These are phyloP conservation scores for Eupleurogrammus muticus DNA, from an alignment of 2,797 vertebrate species.

Conservation along the genomic window DNA sequence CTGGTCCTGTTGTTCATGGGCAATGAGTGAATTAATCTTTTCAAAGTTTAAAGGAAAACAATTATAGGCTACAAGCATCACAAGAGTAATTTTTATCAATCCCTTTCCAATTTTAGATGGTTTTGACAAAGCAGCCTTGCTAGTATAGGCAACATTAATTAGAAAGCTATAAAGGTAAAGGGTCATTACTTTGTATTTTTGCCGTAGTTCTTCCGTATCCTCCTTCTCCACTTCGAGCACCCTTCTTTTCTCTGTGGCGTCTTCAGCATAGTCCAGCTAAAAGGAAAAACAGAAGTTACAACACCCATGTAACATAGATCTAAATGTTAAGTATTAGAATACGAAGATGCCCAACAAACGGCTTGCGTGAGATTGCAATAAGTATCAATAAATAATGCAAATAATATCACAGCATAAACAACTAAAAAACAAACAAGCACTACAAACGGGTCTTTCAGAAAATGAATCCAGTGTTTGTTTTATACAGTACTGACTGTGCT, in stretches of 20 bases:
- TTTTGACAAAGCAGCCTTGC: neutral
- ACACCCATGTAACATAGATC: neutral
- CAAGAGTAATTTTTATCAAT: neutral
- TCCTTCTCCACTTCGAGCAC: slow-evolving; percentile 98
- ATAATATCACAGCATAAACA: neutral
- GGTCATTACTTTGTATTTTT: slow-evolving; percentile 94
- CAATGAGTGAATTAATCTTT: slow-evolving; percentile 1
- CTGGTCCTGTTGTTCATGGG: slow-evolving; percentile 87
- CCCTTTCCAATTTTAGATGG: neutral
- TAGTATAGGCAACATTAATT: neutral
- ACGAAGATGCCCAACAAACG: no score
- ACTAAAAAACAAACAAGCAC: no score
- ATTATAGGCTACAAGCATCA: neutral
- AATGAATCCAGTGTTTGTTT: slow-evolving; percentile 1
- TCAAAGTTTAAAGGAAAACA: neutral
- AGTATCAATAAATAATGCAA: neutral
- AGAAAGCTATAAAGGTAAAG: neutral
- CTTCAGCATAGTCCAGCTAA: slow-evolving; percentile 97
- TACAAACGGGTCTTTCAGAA: neutral
- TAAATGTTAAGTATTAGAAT: no score
- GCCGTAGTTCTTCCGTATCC: slow-evolving; percentile 97
- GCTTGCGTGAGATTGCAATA: no score
- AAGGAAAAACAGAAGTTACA: slow-evolving; percentile 37
- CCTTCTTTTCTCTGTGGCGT: slow-evolving; percentile 96
- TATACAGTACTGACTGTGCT: neutral